Evolutionary conservation across 1,140 invertebrate genomes (phyloP).

Genomic region (Drosophila burlai): DNA sequence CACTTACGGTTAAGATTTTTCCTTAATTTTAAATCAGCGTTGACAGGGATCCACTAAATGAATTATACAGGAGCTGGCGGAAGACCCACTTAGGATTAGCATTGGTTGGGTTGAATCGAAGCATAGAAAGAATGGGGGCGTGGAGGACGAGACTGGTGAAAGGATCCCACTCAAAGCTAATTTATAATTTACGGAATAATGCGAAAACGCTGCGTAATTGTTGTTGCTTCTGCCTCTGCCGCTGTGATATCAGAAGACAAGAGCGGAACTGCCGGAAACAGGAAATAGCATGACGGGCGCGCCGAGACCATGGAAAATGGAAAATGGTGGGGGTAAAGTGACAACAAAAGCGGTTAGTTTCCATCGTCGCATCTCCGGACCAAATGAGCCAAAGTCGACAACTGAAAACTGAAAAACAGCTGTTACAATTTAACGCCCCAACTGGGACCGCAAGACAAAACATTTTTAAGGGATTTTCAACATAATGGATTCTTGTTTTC

Average conservation of each 20-base stretch:
- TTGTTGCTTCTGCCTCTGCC: conserved; percentile 27
- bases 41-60: conserved; percentile 40
- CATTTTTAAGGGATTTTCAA: conserved; percentile 18
- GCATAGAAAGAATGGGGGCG: background rate
- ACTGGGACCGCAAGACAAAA: conserved; percentile 41
- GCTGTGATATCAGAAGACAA: conserved; percentile 45
- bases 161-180: conserved; percentile 43
- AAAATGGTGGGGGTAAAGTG: conserved; percentile 25
- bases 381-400: conserved; percentile 53
- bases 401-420: conserved; percentile 48
- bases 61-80: conserved; percentile 38
- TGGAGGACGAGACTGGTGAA: background rate
- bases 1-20: conserved; percentile 27
- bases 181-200: conserved; percentile 63
- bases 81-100: conserved; percentile 50
- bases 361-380: conserved; percentile 37
- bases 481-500: conserved; percentile 37
- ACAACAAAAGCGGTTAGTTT: conserved; percentile 67
- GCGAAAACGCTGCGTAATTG: conserved; percentile 55
- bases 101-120: conserved; percentile 33
- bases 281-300: conserved; percentile 48
- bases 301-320: conserved; percentile 5
- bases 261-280: conserved; percentile 58
- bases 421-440: conserved; percentile 69
- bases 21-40: conserved; percentile 41